phyloP scores from a whole-genome alignment of 2,113 vertebrate genomes.

The Sturnus vulgaris region DNA sequence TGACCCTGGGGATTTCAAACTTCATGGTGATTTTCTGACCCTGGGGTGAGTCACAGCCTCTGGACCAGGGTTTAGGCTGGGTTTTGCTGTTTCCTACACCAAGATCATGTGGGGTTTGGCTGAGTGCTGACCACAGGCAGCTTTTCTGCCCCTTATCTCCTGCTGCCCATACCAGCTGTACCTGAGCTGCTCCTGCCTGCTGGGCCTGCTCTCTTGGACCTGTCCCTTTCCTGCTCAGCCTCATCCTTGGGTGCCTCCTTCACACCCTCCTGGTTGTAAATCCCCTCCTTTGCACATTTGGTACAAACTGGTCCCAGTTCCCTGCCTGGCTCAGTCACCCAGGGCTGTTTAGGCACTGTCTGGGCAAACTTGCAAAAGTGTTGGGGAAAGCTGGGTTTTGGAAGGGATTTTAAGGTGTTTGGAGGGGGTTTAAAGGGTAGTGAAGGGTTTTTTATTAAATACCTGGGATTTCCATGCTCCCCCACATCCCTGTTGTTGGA shows the following conservation, averaged over 20 bases:
- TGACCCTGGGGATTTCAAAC: no score
- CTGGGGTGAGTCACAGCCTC: neutral
- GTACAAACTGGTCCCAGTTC: neutral
- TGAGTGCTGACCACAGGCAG: neutral
- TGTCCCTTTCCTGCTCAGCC: neutral
- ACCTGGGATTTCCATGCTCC: neutral
- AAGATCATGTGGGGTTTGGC: rapidly evolving
- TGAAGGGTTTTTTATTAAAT: neutral
- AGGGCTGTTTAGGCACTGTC: neutral
- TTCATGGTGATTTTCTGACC: neutral
- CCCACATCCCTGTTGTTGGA: neutral
- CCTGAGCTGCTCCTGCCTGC: neutral
- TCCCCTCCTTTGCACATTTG: neutral
- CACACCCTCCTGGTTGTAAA: neutral
- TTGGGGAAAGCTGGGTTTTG: neutral
- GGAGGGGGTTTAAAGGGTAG: neutral
- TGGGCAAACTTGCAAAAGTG: neutral
- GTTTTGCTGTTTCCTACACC: neutral
- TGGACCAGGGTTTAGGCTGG: neutral
- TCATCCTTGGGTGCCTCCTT: neutral
- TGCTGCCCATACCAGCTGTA: neutral
- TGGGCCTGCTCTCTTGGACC: neutral
- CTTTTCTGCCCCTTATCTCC: neutral
- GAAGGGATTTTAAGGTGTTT: neutral
- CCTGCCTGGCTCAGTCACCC: neutral